Evolutionary conservation across 2,797 vertebrate genomes (phyloP), one percentile per base, ranked within the genome.

Genomic region (Vultur gryphus): DNA sequence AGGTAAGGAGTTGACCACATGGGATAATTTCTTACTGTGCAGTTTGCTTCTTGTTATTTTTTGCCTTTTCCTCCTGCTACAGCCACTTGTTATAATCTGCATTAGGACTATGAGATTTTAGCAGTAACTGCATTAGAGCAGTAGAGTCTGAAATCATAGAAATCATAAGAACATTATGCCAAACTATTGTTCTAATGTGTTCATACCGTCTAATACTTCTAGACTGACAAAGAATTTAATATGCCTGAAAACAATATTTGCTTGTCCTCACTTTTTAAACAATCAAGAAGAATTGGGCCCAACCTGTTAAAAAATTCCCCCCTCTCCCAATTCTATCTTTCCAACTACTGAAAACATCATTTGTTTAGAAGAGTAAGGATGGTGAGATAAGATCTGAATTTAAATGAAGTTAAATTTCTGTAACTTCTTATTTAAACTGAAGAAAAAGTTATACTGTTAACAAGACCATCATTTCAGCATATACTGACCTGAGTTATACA

Each of bases 51-150:
- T 58, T 65, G 6, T 11, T 35, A 19, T 31, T 67, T 82, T 65
- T 72, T 66, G 6, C 13, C 8, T 65, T 88, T 82, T 83, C 6
- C 4, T 57, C 15, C 48, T 78, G 5, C 7, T 57, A 15, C 7
- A 25, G 6, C 4, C 16, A 35, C 8, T 43, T 62, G 2, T 31
- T 80, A 61, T 11, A 65, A 51, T 33, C 8, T 0, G 0, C 16
- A 67, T 48, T 26, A 55, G 3, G 71, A 46, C 29, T 59, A 49
- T 31, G 16, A 83, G 39, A 66, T 62, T 51, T 65, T 55, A 77
- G 14, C n/a, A 80, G 28, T 46, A 80, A 41, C 5, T 66, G 25
- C 29, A 44, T 33, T 75, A 55, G 21, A 93, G 7, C 10, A 77
- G 8, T 58, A 51, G 24, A 73, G 24, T 48, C 39, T 80, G 43